Evolutionary conservation across 2,113 vertebrate genomes (phyloP).

Genomic region (Misgurnus mizolepis): DNA sequence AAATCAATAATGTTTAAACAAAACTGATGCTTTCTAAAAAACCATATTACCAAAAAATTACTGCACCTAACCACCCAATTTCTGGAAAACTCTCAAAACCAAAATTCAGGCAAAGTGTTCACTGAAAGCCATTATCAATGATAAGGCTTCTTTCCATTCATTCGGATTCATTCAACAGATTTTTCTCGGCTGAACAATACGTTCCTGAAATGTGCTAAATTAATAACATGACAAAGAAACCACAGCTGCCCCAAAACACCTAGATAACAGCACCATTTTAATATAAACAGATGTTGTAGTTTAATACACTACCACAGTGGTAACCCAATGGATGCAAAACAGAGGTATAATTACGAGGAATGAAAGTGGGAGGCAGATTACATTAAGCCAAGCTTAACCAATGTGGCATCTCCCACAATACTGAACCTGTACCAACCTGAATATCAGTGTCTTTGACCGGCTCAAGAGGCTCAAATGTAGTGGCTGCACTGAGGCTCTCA

Average conservation of each 20-base stretch:
- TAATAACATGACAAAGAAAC: too few species aligned
- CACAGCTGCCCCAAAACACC: not conserved
- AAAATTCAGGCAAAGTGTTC: not conserved
- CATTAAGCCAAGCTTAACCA: not conserved
- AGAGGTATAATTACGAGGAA: not conserved
- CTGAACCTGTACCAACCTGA: constrained; percentile 77
- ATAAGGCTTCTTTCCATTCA: not conserved
- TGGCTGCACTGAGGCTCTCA: constrained; percentile 93
- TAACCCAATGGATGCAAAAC: not conserved
- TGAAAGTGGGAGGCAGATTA: not conserved
- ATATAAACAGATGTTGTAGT: not conserved
- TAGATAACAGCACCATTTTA: not conserved
- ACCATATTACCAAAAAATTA: not conserved
- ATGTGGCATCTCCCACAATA: not conserved
- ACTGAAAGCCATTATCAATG: not conserved
- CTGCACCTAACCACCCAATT: not conserved
- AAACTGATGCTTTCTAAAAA: not conserved
- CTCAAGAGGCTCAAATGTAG: constrained; percentile 96
- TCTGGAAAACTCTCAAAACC: not conserved
- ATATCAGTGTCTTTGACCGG: constrained; percentile 98
- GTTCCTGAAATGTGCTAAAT: not conserved
- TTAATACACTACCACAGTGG: not conserved
- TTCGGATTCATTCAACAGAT: not conserved
- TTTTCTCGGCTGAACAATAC: not conserved
- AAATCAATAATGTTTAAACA: not conserved